phyloP scores from a whole-genome alignment of 2,888 invertebrate genomes.

The Mesodorylaimus sp. region DNA sequence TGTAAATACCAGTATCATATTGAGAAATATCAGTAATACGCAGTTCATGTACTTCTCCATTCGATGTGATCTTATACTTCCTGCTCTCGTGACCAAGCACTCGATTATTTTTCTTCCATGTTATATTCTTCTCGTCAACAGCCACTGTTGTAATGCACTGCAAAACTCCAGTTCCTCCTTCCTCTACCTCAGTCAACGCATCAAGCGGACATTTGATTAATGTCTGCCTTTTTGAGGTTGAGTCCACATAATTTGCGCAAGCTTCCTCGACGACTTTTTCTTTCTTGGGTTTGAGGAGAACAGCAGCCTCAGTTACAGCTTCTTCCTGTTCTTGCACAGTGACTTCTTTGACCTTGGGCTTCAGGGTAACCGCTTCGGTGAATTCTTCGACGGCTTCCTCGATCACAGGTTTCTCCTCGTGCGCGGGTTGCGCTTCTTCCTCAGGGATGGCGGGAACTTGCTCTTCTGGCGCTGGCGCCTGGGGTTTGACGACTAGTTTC shows the following conservation, averaged over 20 bases:
- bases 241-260: background rate
- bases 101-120: background rate
- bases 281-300: background rate
- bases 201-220: background rate
- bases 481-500: no score
- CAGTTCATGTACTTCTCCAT: background rate
- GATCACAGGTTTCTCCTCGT: no score
- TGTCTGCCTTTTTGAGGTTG: background rate
- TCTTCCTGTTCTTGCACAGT: no score
- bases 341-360: no score
- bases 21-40: background rate
- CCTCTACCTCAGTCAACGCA: background rate
- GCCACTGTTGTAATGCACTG: background rate
- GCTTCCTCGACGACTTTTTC: background rate
- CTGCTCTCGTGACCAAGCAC: background rate
- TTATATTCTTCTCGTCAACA: background rate
- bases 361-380: no score
- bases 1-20: background rate
- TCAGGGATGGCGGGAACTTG: no score
- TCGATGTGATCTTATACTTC: background rate
- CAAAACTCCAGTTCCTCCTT: background rate
- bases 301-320: no score
- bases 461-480: no score
- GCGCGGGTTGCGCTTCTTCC: no score
- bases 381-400: no score